Percentiles rank a stretch among this genome's conserved stretches.
phyloP scores from a whole-genome alignment of 1,140 invertebrate species.

The Leptinotarsa undecemlineata region DNA sequence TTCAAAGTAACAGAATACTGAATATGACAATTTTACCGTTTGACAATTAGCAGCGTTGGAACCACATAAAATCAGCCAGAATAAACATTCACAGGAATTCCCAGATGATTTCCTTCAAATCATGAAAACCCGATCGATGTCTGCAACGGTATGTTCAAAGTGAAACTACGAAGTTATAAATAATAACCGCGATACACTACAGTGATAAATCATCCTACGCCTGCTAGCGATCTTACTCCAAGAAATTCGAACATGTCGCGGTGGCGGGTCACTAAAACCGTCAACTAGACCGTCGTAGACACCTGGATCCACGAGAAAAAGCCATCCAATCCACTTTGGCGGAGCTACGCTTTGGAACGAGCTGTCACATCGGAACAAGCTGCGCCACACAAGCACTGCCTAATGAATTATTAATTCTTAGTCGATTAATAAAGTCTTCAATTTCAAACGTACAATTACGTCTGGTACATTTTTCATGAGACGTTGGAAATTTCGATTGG shows the following conservation, averaged over 20 bases:
- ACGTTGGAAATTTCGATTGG: background rate
- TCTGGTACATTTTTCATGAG: slow-evolving; percentile 10
- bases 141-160: background rate
- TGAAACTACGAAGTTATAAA: background rate
- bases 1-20: no score
- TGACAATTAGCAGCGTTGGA: no score
- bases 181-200: background rate
- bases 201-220: background rate
- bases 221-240: background rate
- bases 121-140: no score
- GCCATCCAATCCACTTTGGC: slow-evolving; percentile 14
- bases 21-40: no score
- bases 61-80: no score
- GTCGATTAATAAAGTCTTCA: slow-evolving; percentile 21
- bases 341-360: background rate
- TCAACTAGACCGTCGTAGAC: slow-evolving; percentile 6
- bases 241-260: background rate
- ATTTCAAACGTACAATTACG: slow-evolving; percentile 12
- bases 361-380: slow-evolving; percentile 18
- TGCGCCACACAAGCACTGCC: slow-evolving; percentile 13
- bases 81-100: no score
- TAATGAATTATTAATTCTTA: slow-evolving; percentile 19
- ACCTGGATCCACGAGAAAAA: slow-evolving; percentile 2
- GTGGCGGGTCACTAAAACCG: background rate
- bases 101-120: no score